Evolutionary conservation across 2,888 invertebrate genomes (phyloP).

Genomic region (Zeuzera pyrina): DNA sequence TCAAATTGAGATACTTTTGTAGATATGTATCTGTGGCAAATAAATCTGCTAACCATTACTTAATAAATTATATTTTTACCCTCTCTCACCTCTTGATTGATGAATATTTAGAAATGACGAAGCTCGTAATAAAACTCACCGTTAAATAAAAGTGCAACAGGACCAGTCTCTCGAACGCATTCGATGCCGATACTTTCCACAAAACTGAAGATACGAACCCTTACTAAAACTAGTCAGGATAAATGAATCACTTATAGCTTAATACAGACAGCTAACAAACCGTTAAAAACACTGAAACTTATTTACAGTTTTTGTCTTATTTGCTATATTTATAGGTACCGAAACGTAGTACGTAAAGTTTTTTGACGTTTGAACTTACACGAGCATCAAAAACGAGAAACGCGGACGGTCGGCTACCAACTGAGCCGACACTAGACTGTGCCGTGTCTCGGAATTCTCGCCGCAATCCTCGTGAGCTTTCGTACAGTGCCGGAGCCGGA

Average conservation of each 20-base stretch:
- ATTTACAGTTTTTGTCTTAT: conserved; percentile 20
- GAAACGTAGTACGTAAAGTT: conserved; percentile 53
- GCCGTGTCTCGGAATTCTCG: conserved; percentile 2
- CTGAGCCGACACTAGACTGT: conserved; percentile 59
- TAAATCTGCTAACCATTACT: too few species aligned
- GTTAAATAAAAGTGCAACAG: conserved; percentile 62
- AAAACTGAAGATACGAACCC: conserved; percentile 40
- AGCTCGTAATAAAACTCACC: conserved; percentile 53
- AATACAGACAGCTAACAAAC: too few species aligned
- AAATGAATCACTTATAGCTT: conserved; percentile 22
- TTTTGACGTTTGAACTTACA: conserved; percentile 38
- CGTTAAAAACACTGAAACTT: conserved; percentile 21
- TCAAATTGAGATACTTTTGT: too few species aligned
- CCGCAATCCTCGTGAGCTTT: conserved; percentile 46
- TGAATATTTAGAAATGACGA: too few species aligned
- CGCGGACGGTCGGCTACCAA: conserved; percentile 38
- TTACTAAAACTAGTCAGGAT: conserved; percentile 27
- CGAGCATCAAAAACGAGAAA: conserved; percentile 15
- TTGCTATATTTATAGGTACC: too few species aligned
- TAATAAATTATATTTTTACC: too few species aligned
- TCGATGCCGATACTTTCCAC: conserved; percentile 53
- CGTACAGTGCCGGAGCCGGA: conserved; percentile 21
- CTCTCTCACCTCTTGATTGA: too few species aligned
- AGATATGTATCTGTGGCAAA: too few species aligned
- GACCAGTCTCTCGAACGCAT: conserved; percentile 52